phyloP scores from a whole-genome alignment of 2,797 vertebrate genomes.

The Leptatherina wallacei region DNA sequence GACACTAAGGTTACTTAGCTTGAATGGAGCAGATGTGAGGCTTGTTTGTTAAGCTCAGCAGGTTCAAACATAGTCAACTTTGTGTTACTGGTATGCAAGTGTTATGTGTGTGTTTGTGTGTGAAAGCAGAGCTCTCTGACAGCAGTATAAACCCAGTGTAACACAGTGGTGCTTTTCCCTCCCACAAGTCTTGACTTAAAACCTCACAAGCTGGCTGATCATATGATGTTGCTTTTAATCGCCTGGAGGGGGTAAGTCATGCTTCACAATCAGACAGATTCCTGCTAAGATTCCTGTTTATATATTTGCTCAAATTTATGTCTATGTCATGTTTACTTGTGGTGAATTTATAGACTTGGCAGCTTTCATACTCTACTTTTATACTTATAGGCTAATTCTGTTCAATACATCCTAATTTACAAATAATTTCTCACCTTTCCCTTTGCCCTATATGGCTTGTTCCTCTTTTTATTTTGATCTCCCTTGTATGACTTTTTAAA shows the following conservation, averaged over 20 bases:
- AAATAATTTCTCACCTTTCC: conserved; percentile 32
- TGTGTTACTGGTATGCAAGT: conserved; percentile 36
- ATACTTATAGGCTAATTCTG: not conserved
- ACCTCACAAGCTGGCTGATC: conserved; percentile 62
- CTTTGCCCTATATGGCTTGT: conserved; percentile 11
- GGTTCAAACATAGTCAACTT: conserved; percentile 41
- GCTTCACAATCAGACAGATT: conserved; percentile 40
- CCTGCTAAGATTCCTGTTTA: conserved; percentile 24
- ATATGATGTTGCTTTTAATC: conserved; percentile 70
- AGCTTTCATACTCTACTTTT: not conserved
- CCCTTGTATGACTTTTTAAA: conserved; percentile 5
- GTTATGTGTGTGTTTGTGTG: conserved; percentile 26
- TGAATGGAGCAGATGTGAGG: conserved; percentile 43
- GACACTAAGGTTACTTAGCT: conserved; percentile 24
- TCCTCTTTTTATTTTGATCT: conserved; percentile 30
- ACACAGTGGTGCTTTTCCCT: conserved; percentile 42
- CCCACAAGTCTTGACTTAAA: conserved; percentile 53
- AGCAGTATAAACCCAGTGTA: conserved; percentile 24
- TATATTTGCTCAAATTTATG: not conserved
- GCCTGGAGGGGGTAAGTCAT: conserved; percentile 73
- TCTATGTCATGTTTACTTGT: conserved; percentile 2
- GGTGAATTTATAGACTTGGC: not conserved
- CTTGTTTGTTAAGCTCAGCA: conserved; percentile 54
- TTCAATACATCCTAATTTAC: not conserved
- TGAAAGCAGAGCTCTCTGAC: conserved; percentile 44